Base-by-base conservation (phyloP, 2,113 vertebrate species). In the Benthochromis sp. region DNA sequence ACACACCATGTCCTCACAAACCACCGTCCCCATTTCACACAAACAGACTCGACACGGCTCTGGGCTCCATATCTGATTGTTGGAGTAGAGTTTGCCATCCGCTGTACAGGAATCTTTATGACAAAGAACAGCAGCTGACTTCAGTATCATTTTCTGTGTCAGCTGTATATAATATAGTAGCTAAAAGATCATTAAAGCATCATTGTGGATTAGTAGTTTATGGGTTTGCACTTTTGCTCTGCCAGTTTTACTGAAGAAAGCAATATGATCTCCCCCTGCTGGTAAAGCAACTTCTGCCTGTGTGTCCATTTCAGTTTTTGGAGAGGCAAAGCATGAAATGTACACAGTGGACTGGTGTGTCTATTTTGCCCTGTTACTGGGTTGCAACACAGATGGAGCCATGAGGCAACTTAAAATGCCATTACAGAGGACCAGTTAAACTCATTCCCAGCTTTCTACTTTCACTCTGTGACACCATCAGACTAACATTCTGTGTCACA, bases 1-100 rank as follows among this genome's bases (percentile, higher is more conserved):
- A 88, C 98, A 99, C 52, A 94, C 95, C 87, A 98, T 96, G 81
- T 97, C 96, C 86, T 99, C 98, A n/a, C 98, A 99, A 36, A 98
- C 92, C 91, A 97, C 97, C 7, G 94, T 96, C 81, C 98, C 98
- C 0, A 94, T 96, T 63, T 98, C 98, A 90, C 98, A 98, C 63
- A 99, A 96, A 8, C 98, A 99, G 57, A 98, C 38, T 21, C 24
- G 92, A 84, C 95, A 96, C 2, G 93, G 94, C 31, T 92, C 90
- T 2, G 94, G 94, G 36, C 53, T 93, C 95, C 95, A 96, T 29
- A 95, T 94, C 89, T 95, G 89, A 54, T 95, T 88, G 82, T 90
- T 87, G 84, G 86, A 76, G 86, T 93, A 93, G 52, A 89, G 83
- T 73, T 84, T 85, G 14, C 90, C 90, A 12, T 86, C 91, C 3